phyloP scores from a whole-genome alignment of 2,888 invertebrate genomes.

The Stenodera caucasica region DNA sequence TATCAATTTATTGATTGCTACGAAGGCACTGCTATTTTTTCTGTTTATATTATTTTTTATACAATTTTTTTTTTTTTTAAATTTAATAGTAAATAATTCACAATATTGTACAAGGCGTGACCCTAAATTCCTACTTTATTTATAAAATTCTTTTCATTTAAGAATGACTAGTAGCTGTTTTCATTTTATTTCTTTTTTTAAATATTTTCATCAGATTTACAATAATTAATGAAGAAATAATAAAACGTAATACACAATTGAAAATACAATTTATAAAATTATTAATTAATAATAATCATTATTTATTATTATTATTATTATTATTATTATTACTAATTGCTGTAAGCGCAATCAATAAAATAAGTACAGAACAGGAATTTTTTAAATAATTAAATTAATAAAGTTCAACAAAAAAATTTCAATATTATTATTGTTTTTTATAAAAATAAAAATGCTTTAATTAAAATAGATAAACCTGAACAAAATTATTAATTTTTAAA shows the following conservation, averaged over 20 bases:
- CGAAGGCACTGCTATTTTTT: conserved; percentile 41
- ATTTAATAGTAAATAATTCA: conserved; percentile 16
- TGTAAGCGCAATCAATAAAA: conserved; percentile 33
- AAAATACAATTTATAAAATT: conserved; percentile 24
- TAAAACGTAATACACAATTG: conserved; percentile 24
- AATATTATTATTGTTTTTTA: conserved; percentile 16
- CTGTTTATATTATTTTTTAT: conserved; percentile 16
- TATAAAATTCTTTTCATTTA: conserved; percentile 10
- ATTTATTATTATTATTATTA: conserved; percentile 13
- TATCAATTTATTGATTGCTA: conserved; percentile 38
- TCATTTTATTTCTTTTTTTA: neutral
- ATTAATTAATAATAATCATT: neutral
- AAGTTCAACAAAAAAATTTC: conserved; percentile 13
- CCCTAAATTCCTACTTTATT: conserved; percentile 22
- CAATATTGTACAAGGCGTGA: conserved; percentile 24
- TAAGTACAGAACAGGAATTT: conserved; percentile 30
- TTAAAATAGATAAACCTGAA: conserved; percentile 19
- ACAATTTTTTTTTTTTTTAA: conserved; percentile 20
- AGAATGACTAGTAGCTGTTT: conserved; percentile 23
- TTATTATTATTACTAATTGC: conserved; percentile 34
- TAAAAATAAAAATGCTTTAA: conserved; percentile 34
- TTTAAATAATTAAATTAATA: conserved; percentile 8
- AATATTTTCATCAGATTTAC: conserved; percentile 9
- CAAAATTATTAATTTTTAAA: conserved; percentile 17
- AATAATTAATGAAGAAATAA: conserved; percentile 7